Conservation (phyloP, 2,113 vertebrate species). For the Anser brachyrhynchus region DNA sequence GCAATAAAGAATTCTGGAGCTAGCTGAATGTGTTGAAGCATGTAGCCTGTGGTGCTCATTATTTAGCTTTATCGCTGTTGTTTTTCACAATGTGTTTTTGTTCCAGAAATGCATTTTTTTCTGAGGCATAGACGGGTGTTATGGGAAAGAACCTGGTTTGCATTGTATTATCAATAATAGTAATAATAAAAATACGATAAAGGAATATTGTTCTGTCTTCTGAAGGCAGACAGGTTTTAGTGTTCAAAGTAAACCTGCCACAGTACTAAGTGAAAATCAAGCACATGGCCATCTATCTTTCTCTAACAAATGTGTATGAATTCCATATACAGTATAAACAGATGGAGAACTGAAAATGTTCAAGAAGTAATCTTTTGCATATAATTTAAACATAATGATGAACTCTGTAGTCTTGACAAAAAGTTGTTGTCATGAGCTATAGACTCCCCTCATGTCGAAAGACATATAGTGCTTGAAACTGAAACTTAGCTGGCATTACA, state of each 20-base stretch:
- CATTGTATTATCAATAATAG: neutral
- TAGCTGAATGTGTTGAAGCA: neutral
- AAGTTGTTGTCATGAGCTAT: neutral
- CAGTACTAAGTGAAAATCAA: neutral
- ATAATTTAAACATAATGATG: neutral
- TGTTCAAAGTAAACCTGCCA: neutral
- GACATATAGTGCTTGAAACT: neutral
- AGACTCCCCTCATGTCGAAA: neutral
- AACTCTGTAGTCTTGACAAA: neutral
- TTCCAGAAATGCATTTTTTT: neutral
- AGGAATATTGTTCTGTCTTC: neutral
- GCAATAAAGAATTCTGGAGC: neutral
- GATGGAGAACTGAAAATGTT: neutral
- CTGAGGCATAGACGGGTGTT: neutral
- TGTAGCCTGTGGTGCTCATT: neutral
- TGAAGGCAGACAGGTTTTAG: neutral
- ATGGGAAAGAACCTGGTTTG: neutral
- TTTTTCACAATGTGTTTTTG: neutral
- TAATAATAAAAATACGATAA: neutral
- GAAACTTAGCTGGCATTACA: neutral
- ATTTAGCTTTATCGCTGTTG: neutral
- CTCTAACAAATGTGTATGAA: neutral
- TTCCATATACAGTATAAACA: neutral
- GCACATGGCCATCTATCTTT: neutral
- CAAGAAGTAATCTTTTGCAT: neutral